A percentile compares a stretch with the other conserved stretches of the same genome.
Evolutionary conservation across 2,797 vertebrate genomes (phyloP).

Genomic region (Cygnus olor): DNA sequence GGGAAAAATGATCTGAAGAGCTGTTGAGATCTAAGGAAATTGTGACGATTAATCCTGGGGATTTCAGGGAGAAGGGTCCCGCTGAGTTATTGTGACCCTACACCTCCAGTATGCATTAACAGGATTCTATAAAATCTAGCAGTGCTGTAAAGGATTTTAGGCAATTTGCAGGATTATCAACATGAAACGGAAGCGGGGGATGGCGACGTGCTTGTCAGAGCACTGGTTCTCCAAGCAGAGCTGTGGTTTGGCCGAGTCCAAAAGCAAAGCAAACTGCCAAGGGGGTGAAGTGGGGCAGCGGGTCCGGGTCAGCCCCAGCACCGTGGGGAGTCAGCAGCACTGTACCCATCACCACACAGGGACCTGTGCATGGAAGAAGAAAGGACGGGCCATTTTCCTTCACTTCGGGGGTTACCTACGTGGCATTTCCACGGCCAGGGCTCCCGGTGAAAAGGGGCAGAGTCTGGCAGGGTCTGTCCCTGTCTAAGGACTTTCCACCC

Average conservation of each 20-base stretch:
- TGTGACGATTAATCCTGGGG: not conserved
- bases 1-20: not conserved
- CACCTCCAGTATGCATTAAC: not conserved
- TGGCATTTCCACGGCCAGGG: not conserved
- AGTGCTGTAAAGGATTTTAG: not conserved
- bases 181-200: not conserved
- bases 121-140: not conserved
- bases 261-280: not conserved
- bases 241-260: not conserved
- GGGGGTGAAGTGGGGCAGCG: not conserved
- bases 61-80: not conserved
- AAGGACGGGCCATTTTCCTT: not conserved
- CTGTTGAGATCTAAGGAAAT: not conserved
- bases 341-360: fast-evolving
- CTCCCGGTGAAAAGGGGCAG: not conserved
- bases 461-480: not conserved
- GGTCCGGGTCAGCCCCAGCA: not conserved
- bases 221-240: not conserved
- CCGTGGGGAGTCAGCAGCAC: not conserved
- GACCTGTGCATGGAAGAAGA: fast-evolving
- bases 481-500: not conserved
- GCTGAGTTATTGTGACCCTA: not conserved
- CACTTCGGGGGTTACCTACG: not conserved
- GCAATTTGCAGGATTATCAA: not conserved
- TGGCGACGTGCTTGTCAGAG: not conserved